A percentile compares a stretch with the other conserved stretches of the same genome.
These are phyloP conservation scores for Perizoma flavofasciatum DNA, from an alignment of 2,888 invertebrate genomes.

Conservation along the genomic window DNA sequence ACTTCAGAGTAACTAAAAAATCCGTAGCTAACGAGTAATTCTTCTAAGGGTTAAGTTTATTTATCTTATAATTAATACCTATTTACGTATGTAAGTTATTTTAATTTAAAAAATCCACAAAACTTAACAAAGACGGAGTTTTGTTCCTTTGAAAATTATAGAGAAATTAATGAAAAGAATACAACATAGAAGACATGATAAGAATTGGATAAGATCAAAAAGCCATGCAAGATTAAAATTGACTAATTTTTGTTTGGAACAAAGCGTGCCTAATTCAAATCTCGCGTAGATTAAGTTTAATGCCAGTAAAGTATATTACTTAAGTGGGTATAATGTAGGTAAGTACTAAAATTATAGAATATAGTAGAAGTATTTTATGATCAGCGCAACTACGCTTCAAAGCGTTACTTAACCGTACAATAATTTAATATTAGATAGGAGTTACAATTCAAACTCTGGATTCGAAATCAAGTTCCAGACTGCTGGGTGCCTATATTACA, in stretches of 20 bases:
- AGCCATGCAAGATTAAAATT: constrained; percentile 71
- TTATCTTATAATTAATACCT: constrained; percentile 73
- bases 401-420: constrained; percentile 79
- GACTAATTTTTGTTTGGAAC: constrained; percentile 52
- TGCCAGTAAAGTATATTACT: constrained; percentile 78
- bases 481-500: constrained; percentile 55
- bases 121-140: constrained; percentile 75
- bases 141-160: constrained; percentile 57
- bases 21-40: constrained; percentile 71
- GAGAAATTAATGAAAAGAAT: constrained; percentile 40
- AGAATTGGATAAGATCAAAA: constrained; percentile 59
- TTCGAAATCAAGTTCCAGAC: constrained; percentile 72
- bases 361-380: constrained; percentile 70
- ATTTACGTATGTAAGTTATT: constrained; percentile 77
- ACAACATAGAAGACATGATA: constrained; percentile 37
- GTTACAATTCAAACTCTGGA: constrained; percentile 68
- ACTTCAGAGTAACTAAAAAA: constrained; percentile 71
- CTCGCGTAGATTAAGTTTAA: constrained; percentile 71
- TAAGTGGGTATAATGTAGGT: constrained; percentile 79
- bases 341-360: constrained; percentile 80
- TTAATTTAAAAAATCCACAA: constrained; percentile 72
- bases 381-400: constrained; percentile 78
- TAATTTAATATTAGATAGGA: constrained; percentile 66
- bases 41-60: constrained; percentile 71
- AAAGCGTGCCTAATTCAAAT: constrained; percentile 72